A percentile compares a stretch with the other conserved stretches of the same genome.
phyloP scores from a whole-genome alignment of 2,888 invertebrate species.

The Copidosoma aretas region DNA sequence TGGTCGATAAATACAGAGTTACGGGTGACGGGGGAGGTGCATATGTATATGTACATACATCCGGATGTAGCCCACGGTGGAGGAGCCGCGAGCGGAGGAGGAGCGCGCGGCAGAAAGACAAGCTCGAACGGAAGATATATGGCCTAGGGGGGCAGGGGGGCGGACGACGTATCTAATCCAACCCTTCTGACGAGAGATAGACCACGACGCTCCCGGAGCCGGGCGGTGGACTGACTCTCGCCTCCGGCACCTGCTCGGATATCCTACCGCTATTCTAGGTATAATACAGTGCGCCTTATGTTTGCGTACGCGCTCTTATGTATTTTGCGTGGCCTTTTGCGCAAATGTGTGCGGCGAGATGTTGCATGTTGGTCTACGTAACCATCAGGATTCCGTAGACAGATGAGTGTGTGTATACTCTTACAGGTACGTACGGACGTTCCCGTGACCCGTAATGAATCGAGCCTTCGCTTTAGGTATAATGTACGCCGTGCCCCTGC shows the following conservation, averaged over 20 bases:
- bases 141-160: too few species aligned
- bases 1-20: conserved; percentile 47
- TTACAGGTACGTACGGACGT: too few species aligned
- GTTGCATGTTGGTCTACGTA: too few species aligned
- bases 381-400: too few species aligned
- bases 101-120: conserved; percentile 35
- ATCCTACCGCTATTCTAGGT: not conserved
- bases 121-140: conserved; percentile 54
- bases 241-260: not conserved
- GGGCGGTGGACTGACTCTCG: not conserved
- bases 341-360: not conserved
- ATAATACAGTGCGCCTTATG: not conserved
- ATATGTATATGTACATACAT: not conserved
- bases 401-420: too few species aligned
- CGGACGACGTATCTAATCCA: conserved; percentile 61
- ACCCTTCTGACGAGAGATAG: conserved; percentile 61
- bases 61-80: not conserved
- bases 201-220: conserved; percentile 48
- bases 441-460: too few species aligned
- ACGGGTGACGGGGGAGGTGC: not conserved
- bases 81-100: conserved; percentile 16
- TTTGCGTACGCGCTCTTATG: not conserved
- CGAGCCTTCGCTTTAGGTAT: too few species aligned
- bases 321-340: not conserved
- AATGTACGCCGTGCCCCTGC: too few species aligned